Percentiles rank a stretch among this genome's conserved stretches.
phyloP scores from a whole-genome alignment of 1,140 invertebrate genomes.

The Pseudoatta argentina region DNA sequence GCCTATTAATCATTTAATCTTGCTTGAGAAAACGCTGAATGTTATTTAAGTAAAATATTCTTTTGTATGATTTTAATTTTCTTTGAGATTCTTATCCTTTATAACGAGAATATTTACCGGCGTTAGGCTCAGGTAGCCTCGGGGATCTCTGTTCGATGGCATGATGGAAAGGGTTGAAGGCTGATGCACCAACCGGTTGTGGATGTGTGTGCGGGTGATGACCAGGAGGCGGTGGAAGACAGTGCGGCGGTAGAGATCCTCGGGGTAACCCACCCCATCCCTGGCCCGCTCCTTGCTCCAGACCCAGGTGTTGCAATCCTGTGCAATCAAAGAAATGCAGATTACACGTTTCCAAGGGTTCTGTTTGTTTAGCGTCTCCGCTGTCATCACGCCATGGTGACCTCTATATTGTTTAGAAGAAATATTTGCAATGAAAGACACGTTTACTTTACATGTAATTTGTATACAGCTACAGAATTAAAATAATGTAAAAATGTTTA shows the following conservation, averaged over 20 bases:
- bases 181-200: conserved; percentile 82
- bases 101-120: conserved; percentile 73
- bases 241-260: conserved; percentile 83
- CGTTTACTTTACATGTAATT: neutral
- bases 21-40: neutral
- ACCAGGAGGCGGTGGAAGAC: conserved; percentile 84
- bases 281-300: conserved; percentile 83
- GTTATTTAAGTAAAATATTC: neutral
- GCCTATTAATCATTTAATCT: conserved; percentile 14
- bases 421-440: conserved; percentile 7
- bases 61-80: neutral
- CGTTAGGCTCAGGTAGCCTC: conserved; percentile 78
- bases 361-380: conserved; percentile 34
- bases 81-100: neutral
- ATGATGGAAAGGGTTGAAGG: conserved; percentile 85
- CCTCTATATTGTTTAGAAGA: conserved; percentile 14
- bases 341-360: conserved; percentile 63
- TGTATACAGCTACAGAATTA: neutral
- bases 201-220: conserved; percentile 84
- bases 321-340: conserved; percentile 77
- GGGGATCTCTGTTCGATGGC: conserved; percentile 84
- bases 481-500: neutral
- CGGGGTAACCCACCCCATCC: conserved; percentile 84
- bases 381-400: conserved; percentile 43
- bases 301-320: conserved; percentile 84